These are phyloP conservation scores for Dicaeum eximium DNA, from an alignment of 2,113 vertebrate species.

Conservation along the genomic window DNA sequence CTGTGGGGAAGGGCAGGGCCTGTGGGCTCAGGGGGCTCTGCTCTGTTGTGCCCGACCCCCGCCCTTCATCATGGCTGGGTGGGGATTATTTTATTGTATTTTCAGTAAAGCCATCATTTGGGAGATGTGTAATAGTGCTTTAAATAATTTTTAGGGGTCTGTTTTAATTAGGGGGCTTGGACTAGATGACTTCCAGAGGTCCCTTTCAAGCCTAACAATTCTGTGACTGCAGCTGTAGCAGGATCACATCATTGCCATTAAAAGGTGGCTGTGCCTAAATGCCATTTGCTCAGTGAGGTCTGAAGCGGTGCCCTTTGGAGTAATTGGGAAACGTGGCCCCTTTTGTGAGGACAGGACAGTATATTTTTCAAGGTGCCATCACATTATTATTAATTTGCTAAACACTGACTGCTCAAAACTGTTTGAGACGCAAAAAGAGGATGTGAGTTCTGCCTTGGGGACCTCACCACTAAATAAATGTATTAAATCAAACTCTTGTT, in stretches of 20 bases:
- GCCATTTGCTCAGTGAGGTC: background rate
- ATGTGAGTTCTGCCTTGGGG: background rate
- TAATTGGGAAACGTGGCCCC: background rate
- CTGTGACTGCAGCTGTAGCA: background rate
- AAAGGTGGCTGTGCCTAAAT: background rate
- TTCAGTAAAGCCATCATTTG: fast-evolving
- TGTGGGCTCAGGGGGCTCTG: fast-evolving
- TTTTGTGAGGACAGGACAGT: background rate
- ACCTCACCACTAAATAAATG: background rate
- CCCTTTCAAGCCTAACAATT: background rate
- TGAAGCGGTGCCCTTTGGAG: background rate
- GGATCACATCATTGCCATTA: conserved; percentile 2
- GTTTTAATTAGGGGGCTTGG: background rate
- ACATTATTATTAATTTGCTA: conserved; percentile 31
- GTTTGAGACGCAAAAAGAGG: background rate
- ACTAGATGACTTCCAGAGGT: background rate
- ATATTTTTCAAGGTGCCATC: background rate
- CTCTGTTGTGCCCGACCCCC: fast-evolving
- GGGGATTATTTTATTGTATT: background rate
- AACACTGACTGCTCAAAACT: background rate
- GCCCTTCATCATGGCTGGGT: fast-evolving
- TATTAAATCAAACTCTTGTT: background rate
- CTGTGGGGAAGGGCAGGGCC: background rate
- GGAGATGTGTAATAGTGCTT: background rate
- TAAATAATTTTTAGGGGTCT: background rate